phyloP scores from a whole-genome alignment of 2,113 vertebrate genomes.

The Podocnemis expansa region DNA sequence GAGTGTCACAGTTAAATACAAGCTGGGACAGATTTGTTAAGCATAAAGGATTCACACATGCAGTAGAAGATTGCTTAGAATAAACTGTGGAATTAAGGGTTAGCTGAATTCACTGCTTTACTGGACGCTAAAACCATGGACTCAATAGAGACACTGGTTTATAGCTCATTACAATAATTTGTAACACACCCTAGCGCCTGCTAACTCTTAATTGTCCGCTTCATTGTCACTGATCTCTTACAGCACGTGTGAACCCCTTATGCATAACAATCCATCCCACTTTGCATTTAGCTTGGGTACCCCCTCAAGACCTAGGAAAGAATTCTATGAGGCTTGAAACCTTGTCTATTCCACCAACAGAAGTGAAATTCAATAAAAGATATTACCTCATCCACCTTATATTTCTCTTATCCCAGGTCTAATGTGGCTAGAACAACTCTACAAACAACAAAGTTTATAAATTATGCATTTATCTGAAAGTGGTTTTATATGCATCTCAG shows the following conservation, averaged over 20 bases:
- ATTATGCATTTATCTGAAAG: neutral
- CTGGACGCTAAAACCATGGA: neutral
- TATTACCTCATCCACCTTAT: neutral
- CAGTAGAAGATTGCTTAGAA: neutral
- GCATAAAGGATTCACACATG: neutral
- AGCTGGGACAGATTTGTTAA: neutral
- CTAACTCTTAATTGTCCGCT: neutral
- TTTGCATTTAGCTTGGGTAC: neutral
- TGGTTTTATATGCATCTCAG: neutral
- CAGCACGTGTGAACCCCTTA: neutral
- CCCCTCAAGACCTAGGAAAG: neutral
- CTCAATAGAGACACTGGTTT: neutral
- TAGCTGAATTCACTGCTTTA: neutral
- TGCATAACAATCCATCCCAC: neutral
- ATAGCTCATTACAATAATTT: neutral
- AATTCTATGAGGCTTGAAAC: neutral
- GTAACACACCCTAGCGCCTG: neutral
- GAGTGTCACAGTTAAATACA: neutral
- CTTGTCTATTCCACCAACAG: neutral
- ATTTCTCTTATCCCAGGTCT: neutral
- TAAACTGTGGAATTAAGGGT: neutral
- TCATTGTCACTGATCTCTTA: neutral
- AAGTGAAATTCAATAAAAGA: neutral
- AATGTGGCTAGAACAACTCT: neutral
- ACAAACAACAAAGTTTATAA: neutral